phyloP scores from a whole-genome alignment of 2,797 vertebrate genomes.

The Rhynchotus rufescens region DNA sequence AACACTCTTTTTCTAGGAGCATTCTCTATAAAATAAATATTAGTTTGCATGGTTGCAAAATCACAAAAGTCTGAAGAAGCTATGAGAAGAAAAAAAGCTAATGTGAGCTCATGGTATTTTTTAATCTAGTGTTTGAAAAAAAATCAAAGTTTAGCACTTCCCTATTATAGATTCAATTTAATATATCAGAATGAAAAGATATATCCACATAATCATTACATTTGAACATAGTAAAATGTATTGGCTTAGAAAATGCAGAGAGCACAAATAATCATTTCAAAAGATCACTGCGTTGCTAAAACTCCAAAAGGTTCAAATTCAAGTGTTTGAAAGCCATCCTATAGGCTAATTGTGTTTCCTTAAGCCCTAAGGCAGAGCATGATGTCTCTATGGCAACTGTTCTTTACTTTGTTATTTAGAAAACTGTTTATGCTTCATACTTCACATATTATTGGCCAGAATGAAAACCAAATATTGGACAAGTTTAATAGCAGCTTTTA shows the following conservation, averaged over 20 bases:
- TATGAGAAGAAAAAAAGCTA: neutral
- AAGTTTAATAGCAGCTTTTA: neutral
- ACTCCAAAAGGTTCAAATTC: conserved; percentile 35
- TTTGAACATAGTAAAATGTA: neutral
- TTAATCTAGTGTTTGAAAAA: neutral
- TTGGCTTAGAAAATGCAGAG: neutral
- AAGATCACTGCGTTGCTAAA: neutral
- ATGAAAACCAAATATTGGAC: neutral
- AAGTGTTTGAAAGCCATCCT: conserved; percentile 51
- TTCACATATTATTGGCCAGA: neutral
- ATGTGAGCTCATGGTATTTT: neutral
- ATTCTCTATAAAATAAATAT: neutral
- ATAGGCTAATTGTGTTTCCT: conserved; percentile 56
- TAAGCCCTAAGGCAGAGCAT: conserved; percentile 1
- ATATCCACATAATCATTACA: neutral
- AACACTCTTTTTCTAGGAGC: neutral
- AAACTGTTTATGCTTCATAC: conserved; percentile 36
- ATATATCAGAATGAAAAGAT: neutral
- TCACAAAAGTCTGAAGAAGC: neutral
- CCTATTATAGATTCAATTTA: neutral
- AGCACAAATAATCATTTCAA: neutral
- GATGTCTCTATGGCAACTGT: conserved; percentile 57
- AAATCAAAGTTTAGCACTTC: neutral
- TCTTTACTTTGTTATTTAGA: conserved; percentile 52
- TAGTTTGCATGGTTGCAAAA: neutral